phyloP scores from a whole-genome alignment of 2,888 invertebrate genomes.

The Cantharis rufa region DNA sequence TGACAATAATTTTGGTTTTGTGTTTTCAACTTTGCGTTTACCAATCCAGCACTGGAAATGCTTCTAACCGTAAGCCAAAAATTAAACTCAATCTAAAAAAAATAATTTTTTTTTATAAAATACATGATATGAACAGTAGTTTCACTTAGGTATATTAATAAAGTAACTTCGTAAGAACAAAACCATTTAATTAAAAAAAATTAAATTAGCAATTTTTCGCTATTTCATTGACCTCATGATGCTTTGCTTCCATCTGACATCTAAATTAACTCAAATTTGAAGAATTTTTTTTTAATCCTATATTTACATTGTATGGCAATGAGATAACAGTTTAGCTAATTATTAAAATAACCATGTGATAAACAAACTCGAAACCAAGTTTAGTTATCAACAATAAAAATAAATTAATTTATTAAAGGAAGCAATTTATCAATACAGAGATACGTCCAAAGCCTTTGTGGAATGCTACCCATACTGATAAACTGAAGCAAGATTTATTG shows the following conservation, averaged over 20 bases:
- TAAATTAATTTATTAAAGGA: constrained; percentile 20
- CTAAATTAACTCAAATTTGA: background rate
- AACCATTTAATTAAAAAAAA: no score
- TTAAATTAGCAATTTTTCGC: background rate
- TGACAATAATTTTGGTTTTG: constrained; percentile 6
- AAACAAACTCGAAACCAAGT: background rate
- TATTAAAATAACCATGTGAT: background rate
- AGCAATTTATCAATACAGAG: constrained; percentile 35
- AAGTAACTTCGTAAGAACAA: no score
- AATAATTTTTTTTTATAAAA: no score
- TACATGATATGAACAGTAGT: no score
- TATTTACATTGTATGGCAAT: background rate
- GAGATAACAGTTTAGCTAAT: background rate
- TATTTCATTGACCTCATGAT: constrained; percentile 27
- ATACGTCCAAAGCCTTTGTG: constrained; percentile 55
- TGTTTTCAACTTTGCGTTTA: constrained; percentile 23
- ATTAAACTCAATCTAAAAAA: background rate
- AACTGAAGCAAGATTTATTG: constrained; percentile 61
- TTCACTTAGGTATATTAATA: no score
- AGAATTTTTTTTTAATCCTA: background rate
- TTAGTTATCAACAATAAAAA: background rate
- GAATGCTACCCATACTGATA: constrained; percentile 63
- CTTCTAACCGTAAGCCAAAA: constrained; percentile 22
- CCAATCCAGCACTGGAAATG: constrained; percentile 9
- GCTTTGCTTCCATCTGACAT: background rate